These are phyloP conservation scores for Nomada fabriciana DNA, from an alignment of 2,888 invertebrate species.

Conservation along the genomic window DNA sequence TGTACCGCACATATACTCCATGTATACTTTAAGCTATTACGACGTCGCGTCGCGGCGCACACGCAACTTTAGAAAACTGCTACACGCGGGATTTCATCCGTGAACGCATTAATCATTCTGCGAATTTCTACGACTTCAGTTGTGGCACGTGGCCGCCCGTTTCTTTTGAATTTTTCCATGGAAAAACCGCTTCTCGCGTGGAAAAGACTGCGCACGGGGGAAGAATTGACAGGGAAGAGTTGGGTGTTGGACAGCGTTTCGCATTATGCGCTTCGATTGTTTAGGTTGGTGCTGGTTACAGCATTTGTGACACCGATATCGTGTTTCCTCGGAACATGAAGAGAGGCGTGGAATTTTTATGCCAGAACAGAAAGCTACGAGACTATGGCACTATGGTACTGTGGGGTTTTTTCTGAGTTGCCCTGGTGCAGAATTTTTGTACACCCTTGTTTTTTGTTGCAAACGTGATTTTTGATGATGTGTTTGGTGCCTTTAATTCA, in stretches of 20 bases:
- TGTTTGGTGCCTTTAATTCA: too few relatives aligned
- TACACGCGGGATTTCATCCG: constrained; percentile 9
- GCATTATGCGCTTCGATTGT: background rate
- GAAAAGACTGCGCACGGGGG: background rate
- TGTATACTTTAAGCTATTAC: constrained; percentile 19
- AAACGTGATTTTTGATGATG: too few relatives aligned
- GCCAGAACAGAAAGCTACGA: background rate
- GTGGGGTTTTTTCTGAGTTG: too few relatives aligned
- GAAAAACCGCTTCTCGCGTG: too few relatives aligned
- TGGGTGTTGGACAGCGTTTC: background rate
- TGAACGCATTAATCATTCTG: constrained; percentile 35
- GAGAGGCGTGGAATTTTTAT: background rate
- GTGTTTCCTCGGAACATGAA: too few relatives aligned
- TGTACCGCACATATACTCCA: background rate
- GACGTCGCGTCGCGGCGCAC: background rate
- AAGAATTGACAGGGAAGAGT: background rate
- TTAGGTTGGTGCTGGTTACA: background rate
- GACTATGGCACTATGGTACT: too few relatives aligned
- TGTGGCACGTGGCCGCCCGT: too few relatives aligned
- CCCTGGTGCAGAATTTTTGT: too few relatives aligned
- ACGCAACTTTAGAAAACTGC: constrained; percentile 33
- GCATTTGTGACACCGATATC: background rate
- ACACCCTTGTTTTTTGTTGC: too few relatives aligned
- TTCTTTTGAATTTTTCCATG: background rate
- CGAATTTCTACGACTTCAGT: constrained; percentile 9